Conservation (phyloP, 2,113 vertebrate genomes). For the Mormyrus iriodes region DNA sequence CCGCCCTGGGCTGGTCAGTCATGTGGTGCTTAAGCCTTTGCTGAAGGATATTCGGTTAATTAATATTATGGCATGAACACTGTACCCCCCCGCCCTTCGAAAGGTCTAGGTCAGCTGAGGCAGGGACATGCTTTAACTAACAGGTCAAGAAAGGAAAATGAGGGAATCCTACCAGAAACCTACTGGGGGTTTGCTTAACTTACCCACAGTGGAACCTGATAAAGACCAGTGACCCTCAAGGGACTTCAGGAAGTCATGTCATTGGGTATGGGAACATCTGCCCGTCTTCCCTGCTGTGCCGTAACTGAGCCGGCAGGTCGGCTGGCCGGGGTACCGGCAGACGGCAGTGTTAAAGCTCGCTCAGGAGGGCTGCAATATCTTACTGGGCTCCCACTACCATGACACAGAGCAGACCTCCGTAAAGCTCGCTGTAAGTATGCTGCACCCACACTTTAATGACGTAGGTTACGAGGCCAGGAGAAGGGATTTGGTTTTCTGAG, state of each 20-base stretch:
- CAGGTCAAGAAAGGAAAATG: background rate
- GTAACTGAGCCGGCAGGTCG: background rate
- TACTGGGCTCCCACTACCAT: background rate
- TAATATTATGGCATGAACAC: background rate
- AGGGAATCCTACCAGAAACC: background rate
- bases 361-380: background rate
- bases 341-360: background rate
- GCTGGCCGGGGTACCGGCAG: background rate
- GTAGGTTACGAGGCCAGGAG: background rate
- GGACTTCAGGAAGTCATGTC: background rate
- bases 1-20: background rate
- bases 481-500: background rate
- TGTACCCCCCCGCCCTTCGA: background rate
- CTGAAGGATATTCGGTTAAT: background rate
- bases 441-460: background rate
- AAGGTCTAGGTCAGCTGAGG: background rate
- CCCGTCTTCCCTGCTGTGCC: background rate
- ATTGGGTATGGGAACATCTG: background rate
- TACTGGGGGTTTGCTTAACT: background rate
- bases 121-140: background rate
- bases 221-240: background rate
- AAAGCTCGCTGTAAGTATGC: slow-evolving; percentile 10
- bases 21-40: background rate
- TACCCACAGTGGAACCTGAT: background rate
- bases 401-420: background rate